These are phyloP conservation scores for Eupeodes latifasciatus DNA, from an alignment of 2,888 invertebrate genomes.

Conservation along the genomic window DNA sequence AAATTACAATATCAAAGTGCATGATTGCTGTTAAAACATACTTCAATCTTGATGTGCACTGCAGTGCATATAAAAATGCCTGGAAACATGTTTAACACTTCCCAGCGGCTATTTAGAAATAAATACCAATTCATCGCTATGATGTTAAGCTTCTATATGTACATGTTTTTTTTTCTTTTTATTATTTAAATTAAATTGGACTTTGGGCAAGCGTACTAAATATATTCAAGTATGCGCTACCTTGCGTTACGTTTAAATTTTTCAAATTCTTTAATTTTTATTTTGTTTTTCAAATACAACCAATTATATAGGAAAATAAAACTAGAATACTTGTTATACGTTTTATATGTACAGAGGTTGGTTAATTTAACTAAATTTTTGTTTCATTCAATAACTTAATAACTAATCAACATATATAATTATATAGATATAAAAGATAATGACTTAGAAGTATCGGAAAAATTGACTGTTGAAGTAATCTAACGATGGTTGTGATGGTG, in stretches of 20 bases:
- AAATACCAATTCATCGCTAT: slow-evolving; percentile 39
- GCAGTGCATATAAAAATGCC: slow-evolving; percentile 24
- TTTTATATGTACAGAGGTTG: slow-evolving; percentile 59
- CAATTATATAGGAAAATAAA: slow-evolving; percentile 8
- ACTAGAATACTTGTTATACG: neutral
- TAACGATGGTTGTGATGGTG: slow-evolving; percentile 50
- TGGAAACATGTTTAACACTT: slow-evolving; percentile 48
- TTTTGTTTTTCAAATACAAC: slow-evolving; percentile 12
- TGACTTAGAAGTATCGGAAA: slow-evolving; percentile 70
- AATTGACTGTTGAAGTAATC: slow-evolving; percentile 62
- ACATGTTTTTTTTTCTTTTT: slow-evolving; percentile 15
- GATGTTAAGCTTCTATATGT: slow-evolving; percentile 23
- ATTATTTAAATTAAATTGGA: slow-evolving; percentile 29
- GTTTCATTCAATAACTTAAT: slow-evolving; percentile 23
- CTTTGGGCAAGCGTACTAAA: neutral
- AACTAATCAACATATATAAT: slow-evolving; percentile 18
- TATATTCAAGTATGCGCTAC: neutral
- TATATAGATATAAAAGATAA: neutral
- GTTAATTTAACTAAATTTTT: slow-evolving; percentile 54
- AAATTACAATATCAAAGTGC: slow-evolving; percentile 17
- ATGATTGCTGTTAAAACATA: slow-evolving; percentile 20
- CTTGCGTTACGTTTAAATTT: slow-evolving; percentile 19
- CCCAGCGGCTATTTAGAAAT: slow-evolving; percentile 38
- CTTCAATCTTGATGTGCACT: slow-evolving; percentile 39
- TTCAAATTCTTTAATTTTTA: slow-evolving; percentile 9